Evolutionary conservation across 2,888 invertebrate genomes (phyloP).

Genomic region (Meiosimyza platycephala): DNA sequence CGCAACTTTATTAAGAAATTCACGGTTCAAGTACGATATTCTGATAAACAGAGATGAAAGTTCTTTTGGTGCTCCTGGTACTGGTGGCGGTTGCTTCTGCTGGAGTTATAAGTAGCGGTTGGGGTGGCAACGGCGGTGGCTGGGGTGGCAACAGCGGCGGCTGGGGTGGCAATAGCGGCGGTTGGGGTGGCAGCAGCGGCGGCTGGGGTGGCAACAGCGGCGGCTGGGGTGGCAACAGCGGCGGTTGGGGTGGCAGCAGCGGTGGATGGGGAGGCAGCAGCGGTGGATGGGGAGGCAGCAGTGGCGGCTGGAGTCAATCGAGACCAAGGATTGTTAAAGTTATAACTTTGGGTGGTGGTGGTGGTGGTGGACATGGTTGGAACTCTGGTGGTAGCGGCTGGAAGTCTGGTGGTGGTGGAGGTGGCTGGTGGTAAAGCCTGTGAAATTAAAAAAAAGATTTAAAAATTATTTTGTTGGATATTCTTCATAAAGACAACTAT

Average conservation of each 20-base stretch:
- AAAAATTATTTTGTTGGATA: constrained; percentile 13
- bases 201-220: constrained; percentile 38
- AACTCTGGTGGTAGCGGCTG: constrained; percentile 41
- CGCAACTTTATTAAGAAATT: not conserved
- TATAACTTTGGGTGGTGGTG: constrained; percentile 17
- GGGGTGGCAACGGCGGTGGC: constrained; percentile 37
- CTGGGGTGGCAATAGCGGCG: constrained; percentile 40
- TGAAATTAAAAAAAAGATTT: no score
- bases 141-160: constrained; percentile 35
- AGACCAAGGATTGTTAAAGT: no score
- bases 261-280: constrained; percentile 26
- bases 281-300: constrained; percentile 15
- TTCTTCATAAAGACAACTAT: not conserved
- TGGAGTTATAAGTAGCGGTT: constrained; percentile 45
- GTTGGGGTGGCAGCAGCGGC: constrained; percentile 46
- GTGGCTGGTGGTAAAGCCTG: constrained; percentile 46
- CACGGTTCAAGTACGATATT: no score
- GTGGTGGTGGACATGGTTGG: constrained; percentile 43
- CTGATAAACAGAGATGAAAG: constrained; percentile 49
- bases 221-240: constrained; percentile 42
- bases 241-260: not conserved
- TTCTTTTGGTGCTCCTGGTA: constrained; percentile 54
- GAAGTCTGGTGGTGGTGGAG: constrained; percentile 42
- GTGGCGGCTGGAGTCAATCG: constrained; percentile 13
- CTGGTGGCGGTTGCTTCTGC: constrained; percentile 54